These are phyloP conservation scores for Anguilla anguilla DNA, from an alignment of 2,797 vertebrate species.

Conservation along the genomic window DNA sequence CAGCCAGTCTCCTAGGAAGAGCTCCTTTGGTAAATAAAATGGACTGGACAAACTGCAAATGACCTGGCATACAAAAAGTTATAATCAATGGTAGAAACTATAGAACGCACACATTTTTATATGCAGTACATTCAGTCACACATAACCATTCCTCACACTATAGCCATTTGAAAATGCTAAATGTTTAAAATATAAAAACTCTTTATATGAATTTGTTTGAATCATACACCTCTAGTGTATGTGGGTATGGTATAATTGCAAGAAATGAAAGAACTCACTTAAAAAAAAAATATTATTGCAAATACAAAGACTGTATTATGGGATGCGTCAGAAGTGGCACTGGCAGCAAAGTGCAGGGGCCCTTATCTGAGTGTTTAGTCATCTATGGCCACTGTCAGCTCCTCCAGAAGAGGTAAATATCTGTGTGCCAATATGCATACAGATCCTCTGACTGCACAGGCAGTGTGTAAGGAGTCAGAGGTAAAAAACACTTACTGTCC, in stretches of 20 bases:
- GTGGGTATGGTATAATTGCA: neutral
- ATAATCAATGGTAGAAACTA: neutral
- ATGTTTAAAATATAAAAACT: neutral
- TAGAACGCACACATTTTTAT: neutral
- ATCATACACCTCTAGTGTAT: neutral
- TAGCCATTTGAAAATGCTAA: neutral
- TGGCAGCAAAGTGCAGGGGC: neutral
- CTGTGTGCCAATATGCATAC: neutral
- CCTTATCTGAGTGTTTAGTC: neutral
- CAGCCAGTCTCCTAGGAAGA: neutral
- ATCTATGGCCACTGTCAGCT: neutral
- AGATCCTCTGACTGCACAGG: neutral
- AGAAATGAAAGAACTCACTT: neutral
- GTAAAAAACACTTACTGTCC: neutral
- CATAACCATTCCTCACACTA: neutral
- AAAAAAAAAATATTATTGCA: neutral
- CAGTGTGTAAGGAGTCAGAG: neutral
- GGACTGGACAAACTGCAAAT: neutral
- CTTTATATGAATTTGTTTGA: neutral
- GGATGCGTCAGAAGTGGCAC: neutral
- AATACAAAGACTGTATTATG: neutral
- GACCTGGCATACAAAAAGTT: neutral
- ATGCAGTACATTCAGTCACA: neutral
- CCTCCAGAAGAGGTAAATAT: neutral
- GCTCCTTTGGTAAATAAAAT: neutral